Evolutionary conservation across 1,140 invertebrate species (phyloP), one percentile per base, ranked within the genome.

Genomic region (Drosophila sucinea): DNA sequence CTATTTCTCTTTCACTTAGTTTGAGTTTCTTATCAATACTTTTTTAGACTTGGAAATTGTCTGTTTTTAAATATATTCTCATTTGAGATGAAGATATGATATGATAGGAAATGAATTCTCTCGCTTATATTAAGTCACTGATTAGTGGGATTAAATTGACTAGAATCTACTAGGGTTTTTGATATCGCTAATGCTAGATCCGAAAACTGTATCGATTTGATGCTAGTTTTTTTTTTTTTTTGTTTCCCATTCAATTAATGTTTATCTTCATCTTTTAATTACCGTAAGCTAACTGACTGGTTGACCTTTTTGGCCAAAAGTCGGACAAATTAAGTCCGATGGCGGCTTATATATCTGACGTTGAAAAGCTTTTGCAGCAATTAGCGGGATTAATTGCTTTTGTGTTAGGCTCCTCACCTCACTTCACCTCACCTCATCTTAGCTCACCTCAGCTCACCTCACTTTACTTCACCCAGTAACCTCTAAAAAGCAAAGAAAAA

Each of bases 301-400:
- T 38, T 61, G 29, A 61, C 35, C 25, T 61, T 44, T 40, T 58
- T n/a, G 57, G 44, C 23, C 44, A 51, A 51, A 27, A 25, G 23
- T 51, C 7, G 44, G 25, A 51, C 44, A 51, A 51, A 51, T 51
- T 51, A 47, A 8, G 44, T 47, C 17, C 27, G 11, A 75, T 67
- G 56, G 51, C 17, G 32, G 35, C 35, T 11, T 38, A 38, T 38
- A 60, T 63, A 32, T 44, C 35, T 41, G 32, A 41, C 23, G 61
- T 58, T 60, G 58, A 35, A 25, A 63, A 44, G 35, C 35, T 63
- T 17, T 70, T 57, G 17, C 41, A 66, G 79, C 81, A 86, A 87
- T 86, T 86, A 86, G 79, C 70, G 70, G 67, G 25, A 82, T 83
- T 79, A 83, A 77, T 79, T 82, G 76, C 69, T 79, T 86, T 83